Evolutionary conservation across 2,113 vertebrate species (phyloP), one percentile per base, ranked within the genome.

Genomic region (Syngnathoides biaculeatus): DNA sequence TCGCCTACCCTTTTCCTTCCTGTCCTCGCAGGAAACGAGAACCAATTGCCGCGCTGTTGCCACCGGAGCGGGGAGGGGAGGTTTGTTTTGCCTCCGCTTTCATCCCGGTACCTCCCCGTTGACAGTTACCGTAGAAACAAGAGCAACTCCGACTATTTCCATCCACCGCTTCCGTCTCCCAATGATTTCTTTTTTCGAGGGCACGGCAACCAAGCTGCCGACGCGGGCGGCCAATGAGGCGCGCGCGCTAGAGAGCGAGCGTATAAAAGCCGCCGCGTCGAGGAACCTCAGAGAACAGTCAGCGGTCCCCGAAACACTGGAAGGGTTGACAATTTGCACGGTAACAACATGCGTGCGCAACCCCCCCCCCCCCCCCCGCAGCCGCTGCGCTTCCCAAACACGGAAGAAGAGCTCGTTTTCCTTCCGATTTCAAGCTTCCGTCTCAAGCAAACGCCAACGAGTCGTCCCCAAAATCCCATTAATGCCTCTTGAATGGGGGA

Each of bases 51-150:
- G 80, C 72, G 86, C 92, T 93, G 92, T 93, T 93, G 91, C 92
- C 90, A 92, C 88, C 90, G 84, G 89, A 89, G 88, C 67, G 68
- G 87, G 87, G 90, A 88, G 88, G 86, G 87, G 90, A 88, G 88
- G 86, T 90, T 93, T 92, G 90, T 91, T 92, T 92, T 90, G 86
- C 84, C 86, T 92, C 81, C 86, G 79, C 86, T 92, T 87, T 87
- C 90, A 90, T 91, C 89, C 64, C 82, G 81, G 91, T 89, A 92
- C 91, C 87, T 91, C 90, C 90, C 89, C 89, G 59, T 90, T 87
- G 83, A 87, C 90, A 92, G 90, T 92, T 92, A 91, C 91, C 91
- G 89, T 92, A 92, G 91, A 92, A 92, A 92, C 91, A 92, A 90
- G 91, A 92, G 91, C 90, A 91, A 91, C 90, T 90, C 87, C 74